phyloP scores from a whole-genome alignment of 2,888 invertebrate genomes.

The Drosophila phalerata region DNA sequence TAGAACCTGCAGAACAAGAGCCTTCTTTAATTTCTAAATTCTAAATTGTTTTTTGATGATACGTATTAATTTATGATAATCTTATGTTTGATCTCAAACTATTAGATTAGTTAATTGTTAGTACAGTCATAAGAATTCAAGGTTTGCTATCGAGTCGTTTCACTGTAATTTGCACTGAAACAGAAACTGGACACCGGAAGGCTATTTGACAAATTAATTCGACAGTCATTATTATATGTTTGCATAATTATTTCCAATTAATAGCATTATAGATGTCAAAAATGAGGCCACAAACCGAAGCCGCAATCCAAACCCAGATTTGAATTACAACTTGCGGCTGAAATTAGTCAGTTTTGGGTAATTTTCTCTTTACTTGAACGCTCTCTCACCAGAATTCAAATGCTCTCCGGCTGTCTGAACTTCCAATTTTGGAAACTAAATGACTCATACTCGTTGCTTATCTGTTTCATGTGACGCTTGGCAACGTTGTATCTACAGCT shows the following conservation, averaged over 20 bases:
- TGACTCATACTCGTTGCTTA: neutral
- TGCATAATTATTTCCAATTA: conserved; percentile 26
- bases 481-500: neutral
- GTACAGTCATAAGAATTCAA: neutral
- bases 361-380: conserved; percentile 38
- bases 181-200: conserved; percentile 3
- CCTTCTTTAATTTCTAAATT: too few relatives aligned
- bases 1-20: too few relatives aligned
- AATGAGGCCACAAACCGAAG: conserved; percentile 11
- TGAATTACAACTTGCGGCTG: conserved; percentile 46
- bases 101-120: neutral
- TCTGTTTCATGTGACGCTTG: neutral
- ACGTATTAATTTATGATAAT: too few relatives aligned
- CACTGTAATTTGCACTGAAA: neutral
- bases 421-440: conserved; percentile 41
- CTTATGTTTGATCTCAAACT: too few relatives aligned
- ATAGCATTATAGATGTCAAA: conserved; percentile 27
- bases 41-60: too few relatives aligned
- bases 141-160: neutral
- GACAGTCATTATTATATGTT: conserved; percentile 25
- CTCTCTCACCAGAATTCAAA: conserved; percentile 2
- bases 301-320: conserved; percentile 23
- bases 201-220: conserved; percentile 24
- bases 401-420: conserved; percentile 8
- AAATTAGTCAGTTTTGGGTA: conserved; percentile 20